Percentiles rank a stretch among this genome's conserved stretches.
These are phyloP conservation scores for Apodemia mormo DNA, from an alignment of 2,888 invertebrate species.

Conservation along the genomic window DNA sequence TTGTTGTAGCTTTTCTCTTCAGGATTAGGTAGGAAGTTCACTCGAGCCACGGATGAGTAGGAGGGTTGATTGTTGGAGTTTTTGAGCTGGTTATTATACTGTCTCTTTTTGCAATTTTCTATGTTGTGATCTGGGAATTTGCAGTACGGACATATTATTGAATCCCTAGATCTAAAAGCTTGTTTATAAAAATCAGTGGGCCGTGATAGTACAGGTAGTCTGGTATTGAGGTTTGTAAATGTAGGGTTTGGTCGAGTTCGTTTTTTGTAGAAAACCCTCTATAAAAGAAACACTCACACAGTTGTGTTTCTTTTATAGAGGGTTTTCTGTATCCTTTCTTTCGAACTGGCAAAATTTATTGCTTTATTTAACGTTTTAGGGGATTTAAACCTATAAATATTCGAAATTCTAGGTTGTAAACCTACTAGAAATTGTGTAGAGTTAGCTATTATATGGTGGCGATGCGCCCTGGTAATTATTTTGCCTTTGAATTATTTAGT, in stretches of 20 bases:
- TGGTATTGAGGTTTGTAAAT: background rate
- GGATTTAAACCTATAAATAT: slow-evolving; percentile 27
- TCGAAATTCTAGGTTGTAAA: slow-evolving; percentile 28
- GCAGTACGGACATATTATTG: slow-evolving; percentile 24
- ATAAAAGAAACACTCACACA: too few relatives aligned
- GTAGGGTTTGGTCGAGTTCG: background rate
- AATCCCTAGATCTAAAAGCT: background rate
- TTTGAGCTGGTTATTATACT: slow-evolving; percentile 29
- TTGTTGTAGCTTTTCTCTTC: too few relatives aligned
- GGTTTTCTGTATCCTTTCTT: slow-evolving; percentile 29
- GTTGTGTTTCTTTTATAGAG: slow-evolving; percentile 2
- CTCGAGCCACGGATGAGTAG: background rate
- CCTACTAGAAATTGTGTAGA: slow-evolving; percentile 27
- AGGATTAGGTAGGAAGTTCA: too few relatives aligned
- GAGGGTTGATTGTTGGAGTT: background rate
- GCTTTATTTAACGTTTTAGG: slow-evolving; percentile 32
- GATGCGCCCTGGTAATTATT: slow-evolving; percentile 30
- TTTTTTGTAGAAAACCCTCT: too few relatives aligned
- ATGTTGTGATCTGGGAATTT: slow-evolving; percentile 30
- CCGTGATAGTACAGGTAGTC: background rate
- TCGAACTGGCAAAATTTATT: slow-evolving; percentile 30
- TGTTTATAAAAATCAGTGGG: background rate
- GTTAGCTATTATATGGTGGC: background rate
- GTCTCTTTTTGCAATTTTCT: slow-evolving; percentile 30
- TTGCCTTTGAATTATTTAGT: slow-evolving; percentile 13